A percentile compares a stretch with the other conserved stretches of the same genome.
Conservation (phyloP, 2,888 invertebrate genomes). For the Bellardia pandia region DNA sequence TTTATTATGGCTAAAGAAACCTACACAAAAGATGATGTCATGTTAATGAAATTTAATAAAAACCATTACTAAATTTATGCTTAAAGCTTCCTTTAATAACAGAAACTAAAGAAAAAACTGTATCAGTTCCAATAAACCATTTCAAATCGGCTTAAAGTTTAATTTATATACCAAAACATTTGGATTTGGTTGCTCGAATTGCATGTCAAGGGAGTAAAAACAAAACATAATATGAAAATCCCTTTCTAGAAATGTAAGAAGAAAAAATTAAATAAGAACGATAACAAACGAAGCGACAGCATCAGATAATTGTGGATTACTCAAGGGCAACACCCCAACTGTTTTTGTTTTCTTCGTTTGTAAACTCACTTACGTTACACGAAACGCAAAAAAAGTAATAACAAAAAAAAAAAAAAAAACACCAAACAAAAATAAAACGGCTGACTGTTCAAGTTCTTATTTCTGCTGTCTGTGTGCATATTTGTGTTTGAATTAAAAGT, state of each 20-base stretch:
- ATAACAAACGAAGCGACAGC: constrained; percentile 43
- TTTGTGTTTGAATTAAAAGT: constrained; percentile 27
- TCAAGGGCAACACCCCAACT: constrained; percentile 71
- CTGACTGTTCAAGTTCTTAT: constrained; percentile 19
- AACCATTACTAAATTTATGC: not conserved
- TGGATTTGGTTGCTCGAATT: not conserved
- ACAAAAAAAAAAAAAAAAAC: not conserved
- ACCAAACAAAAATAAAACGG: not conserved
- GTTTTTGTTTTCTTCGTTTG: constrained; percentile 53
- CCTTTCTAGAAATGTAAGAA: not conserved
- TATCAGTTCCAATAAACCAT: too few species aligned
- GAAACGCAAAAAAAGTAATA: not conserved
- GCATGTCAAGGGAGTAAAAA: constrained; percentile 23
- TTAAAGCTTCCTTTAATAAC: not conserved
- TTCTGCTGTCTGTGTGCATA: not conserved
- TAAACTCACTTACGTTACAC: constrained; percentile 39
- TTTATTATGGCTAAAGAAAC: constrained; percentile 20
- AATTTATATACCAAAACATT: not conserved
- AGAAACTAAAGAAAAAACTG: not conserved
- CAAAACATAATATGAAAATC: constrained; percentile 36
- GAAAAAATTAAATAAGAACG: constrained; percentile 36
- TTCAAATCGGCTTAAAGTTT: not conserved
- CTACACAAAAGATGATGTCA: constrained; percentile 65
- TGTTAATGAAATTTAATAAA: constrained; percentile 13
- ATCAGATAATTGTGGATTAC: constrained; percentile 73